Evolutionary conservation across 2,797 vertebrate genomes (phyloP).

Genomic region (Esox masquinongy): DNA sequence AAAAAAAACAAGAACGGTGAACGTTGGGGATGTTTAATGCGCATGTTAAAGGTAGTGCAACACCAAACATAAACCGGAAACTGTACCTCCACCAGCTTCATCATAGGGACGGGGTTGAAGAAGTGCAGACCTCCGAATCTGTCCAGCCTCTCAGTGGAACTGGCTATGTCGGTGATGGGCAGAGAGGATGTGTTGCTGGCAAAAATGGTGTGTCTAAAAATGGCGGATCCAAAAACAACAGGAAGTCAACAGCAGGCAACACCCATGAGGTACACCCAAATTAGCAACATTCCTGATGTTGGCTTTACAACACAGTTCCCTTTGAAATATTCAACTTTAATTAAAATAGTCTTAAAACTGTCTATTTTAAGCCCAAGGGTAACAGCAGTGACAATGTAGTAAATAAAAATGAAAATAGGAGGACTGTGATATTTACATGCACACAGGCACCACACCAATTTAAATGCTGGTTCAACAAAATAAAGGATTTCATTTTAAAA

Average conservation of each 20-base stretch:
- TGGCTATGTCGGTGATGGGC: constrained; percentile 87
- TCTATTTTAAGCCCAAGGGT: not conserved
- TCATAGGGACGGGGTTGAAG: constrained; percentile 96
- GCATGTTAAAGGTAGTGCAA: too few species aligned
- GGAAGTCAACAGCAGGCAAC: constrained; percentile 1
- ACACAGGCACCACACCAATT: not conserved
- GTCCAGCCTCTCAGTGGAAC: constrained; percentile 88
- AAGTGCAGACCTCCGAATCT: constrained; percentile 95
- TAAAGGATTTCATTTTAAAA: not conserved
- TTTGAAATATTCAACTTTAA: not conserved
- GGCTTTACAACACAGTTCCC: not conserved
- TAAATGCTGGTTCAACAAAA: too few species aligned
- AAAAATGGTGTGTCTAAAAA: constrained; percentile 89
- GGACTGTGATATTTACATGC: not conserved
- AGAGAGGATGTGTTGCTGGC: constrained; percentile 97
- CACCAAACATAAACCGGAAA: not conserved
- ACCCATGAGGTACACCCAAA: not conserved
- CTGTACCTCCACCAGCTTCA: constrained; percentile 94
- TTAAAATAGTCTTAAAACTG: not conserved
- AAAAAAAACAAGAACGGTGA: too few species aligned
- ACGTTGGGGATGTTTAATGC: too few species aligned
- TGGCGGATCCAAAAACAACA: constrained; percentile 22
- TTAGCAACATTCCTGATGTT: not conserved
- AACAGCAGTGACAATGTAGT: not conserved
- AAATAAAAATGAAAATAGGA: not conserved